Conservation (phyloP, 2,888 invertebrate species). For the Lymantria monacha region DNA sequence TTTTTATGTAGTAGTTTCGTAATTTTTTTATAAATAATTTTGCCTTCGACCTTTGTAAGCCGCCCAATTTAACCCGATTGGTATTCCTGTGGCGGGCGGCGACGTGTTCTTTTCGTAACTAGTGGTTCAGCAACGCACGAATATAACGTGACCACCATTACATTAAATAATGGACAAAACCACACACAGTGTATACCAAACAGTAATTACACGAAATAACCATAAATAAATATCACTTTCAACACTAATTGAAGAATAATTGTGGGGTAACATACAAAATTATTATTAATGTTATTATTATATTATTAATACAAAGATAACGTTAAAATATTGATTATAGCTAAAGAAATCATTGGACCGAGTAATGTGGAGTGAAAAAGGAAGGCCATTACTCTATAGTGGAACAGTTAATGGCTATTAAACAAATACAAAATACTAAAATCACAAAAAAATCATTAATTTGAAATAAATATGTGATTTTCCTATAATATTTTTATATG, state of each 20-base stretch:
- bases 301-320: no score
- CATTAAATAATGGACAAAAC: conserved; percentile 29
- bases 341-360: no score
- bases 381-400: no score
- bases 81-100: conserved; percentile 71
- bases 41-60: conserved; percentile 78
- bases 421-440: no score
- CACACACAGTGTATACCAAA: conserved; percentile 34
- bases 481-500: conserved; percentile 1
- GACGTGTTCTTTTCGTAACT: conserved; percentile 73
- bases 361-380: no score
- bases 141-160: conserved; percentile 62
- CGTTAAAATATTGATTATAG: no score
- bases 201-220: conserved; percentile 17
- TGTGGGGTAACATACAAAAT: not conserved
- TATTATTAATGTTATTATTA: no score
- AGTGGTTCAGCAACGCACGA: conserved; percentile 51
- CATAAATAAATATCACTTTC: not conserved
- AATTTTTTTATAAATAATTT: conserved; percentile 76
- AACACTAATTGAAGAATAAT: not conserved
- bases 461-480: not conserved
- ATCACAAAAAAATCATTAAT: not conserved
- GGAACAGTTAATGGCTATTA: no score
- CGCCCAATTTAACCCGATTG: conserved; percentile 77
- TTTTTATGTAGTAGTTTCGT: conserved; percentile 71